Conservation (phyloP, 2,113 vertebrate species). For the Verasper variegatus region DNA sequence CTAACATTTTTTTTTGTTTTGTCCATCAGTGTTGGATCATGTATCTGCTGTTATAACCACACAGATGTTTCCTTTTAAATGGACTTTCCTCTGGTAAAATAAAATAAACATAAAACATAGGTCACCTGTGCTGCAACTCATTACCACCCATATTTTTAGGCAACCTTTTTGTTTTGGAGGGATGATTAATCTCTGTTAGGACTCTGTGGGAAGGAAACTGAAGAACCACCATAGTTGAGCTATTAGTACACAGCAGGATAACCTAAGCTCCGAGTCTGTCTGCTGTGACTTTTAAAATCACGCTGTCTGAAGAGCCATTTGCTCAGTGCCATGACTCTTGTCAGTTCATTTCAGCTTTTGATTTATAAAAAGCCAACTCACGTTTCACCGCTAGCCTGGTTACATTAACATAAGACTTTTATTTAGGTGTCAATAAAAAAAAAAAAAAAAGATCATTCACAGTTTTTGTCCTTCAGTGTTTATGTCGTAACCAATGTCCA, state of each 20-base stretch:
- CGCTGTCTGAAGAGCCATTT: background rate
- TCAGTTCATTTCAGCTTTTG: background rate
- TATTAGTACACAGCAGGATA: slow-evolving; percentile 53
- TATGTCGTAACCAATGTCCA: too few species aligned
- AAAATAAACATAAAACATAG: too few species aligned
- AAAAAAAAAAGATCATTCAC: background rate
- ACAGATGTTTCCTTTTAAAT: too few species aligned
- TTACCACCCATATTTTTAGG: too few species aligned
- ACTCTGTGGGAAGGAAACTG: slow-evolving; percentile 38
- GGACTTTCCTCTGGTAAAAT: too few species aligned
- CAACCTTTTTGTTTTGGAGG: slow-evolving; percentile 25
- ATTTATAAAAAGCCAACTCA: background rate
- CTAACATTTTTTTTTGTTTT: too few species aligned
- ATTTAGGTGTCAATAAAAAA: background rate
- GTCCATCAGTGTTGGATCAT: too few species aligned
- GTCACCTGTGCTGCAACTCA: too few species aligned
- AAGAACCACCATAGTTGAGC: slow-evolving; percentile 12
- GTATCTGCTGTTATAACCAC: too few species aligned
- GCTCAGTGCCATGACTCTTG: background rate
- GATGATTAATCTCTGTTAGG: slow-evolving; percentile 55
- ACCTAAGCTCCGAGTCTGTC: slow-evolving; percentile 13
- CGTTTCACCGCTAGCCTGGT: too few species aligned
- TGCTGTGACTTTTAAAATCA: slow-evolving; percentile 21
- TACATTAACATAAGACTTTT: background rate
- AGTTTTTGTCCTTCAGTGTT: too few species aligned